Conservation (phyloP, 2,888 invertebrate genomes). For the Tridacna gigas region DNA sequence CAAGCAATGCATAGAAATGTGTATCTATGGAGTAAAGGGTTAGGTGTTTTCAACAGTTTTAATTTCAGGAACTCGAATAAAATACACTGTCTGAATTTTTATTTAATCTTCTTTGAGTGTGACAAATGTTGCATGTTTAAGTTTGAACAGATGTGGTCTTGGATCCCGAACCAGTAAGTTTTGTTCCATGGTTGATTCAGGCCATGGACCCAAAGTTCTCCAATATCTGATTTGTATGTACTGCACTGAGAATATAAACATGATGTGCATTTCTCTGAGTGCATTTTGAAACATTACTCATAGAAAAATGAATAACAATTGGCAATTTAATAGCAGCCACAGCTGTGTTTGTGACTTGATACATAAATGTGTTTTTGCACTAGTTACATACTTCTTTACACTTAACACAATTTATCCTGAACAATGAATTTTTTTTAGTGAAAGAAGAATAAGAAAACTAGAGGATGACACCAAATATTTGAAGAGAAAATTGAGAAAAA, state of each 20-base stretch:
- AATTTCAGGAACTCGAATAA: too few species aligned
- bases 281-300: not conserved
- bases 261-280: not conserved
- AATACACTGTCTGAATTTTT: too few species aligned
- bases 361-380: not conserved
- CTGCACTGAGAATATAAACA: not conserved
- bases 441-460: constrained; percentile 36
- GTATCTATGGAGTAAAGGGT: too few species aligned
- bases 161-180: not conserved
- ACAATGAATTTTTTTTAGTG: constrained; percentile 28
- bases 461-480: constrained; percentile 31
- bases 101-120: not conserved
- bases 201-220: not conserved
- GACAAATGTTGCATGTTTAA: not conserved
- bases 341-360: not conserved
- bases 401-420: not conserved
- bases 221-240: not conserved
- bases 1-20: too few species aligned
- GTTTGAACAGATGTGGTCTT: not conserved
- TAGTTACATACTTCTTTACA: not conserved
- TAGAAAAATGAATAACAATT: not conserved
- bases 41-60: too few species aligned
- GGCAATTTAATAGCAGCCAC: not conserved
- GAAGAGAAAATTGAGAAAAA: constrained; percentile 28
- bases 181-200: not conserved